Evolutionary conservation across 2,113 vertebrate species (phyloP).

Genomic region (Empidonax alnorum): DNA sequence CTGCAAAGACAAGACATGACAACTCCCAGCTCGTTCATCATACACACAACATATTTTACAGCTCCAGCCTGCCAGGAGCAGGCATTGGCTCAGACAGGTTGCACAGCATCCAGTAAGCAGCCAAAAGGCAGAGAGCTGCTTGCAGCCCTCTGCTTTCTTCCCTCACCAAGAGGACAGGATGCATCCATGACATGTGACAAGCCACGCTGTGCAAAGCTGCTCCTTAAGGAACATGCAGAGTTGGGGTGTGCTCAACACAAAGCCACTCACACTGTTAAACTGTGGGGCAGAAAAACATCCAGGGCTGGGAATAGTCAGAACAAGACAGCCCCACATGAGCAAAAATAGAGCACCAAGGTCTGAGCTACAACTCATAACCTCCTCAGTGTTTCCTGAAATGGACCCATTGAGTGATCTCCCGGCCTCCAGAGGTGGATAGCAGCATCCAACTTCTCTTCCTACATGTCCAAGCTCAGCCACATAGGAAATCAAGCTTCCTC

Average conservation of each 20-base stretch:
- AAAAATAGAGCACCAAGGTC: neutral
- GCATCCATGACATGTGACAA: rapidly evolving
- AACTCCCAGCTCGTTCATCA: neutral
- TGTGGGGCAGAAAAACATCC: neutral
- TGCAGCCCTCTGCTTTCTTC: neutral
- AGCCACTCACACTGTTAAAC: neutral
- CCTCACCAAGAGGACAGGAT: rapidly evolving
- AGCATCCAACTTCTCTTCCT: neutral
- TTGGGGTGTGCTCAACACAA: neutral
- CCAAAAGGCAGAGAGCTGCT: neutral
- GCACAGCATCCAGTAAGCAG: neutral
- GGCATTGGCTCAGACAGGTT: neutral
- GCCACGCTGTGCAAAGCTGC: neutral
- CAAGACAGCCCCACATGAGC: neutral
- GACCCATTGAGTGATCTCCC: neutral
- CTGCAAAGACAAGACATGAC: neutral
- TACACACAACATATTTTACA: neutral
- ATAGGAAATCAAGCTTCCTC: neutral
- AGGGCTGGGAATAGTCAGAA: neutral
- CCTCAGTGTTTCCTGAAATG: rapidly evolving
- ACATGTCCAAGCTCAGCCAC: neutral
- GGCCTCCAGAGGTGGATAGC: neutral
- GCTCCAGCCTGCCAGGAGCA: neutral
- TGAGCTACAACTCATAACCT: neutral
- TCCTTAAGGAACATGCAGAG: neutral